phyloP scores from a whole-genome alignment of 1,140 invertebrate species.

The Tetramorium parvispinum region DNA sequence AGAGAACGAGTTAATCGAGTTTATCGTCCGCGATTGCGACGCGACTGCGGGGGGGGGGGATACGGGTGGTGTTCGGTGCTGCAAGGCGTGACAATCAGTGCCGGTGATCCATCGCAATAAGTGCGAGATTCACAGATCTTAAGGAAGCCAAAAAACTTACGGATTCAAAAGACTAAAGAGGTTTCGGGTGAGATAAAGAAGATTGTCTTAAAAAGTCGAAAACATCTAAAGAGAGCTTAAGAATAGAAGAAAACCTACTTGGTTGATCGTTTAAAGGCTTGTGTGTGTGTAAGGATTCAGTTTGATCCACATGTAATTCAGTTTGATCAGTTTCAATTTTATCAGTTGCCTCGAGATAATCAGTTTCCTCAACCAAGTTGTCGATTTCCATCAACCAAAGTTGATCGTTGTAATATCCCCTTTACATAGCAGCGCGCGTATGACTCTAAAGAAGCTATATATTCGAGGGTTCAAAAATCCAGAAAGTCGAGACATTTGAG shows the following conservation, averaged over 20 bases:
- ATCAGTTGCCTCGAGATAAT: constrained; percentile 50
- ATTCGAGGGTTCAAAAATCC: constrained; percentile 56
- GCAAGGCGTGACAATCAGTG: constrained; percentile 56
- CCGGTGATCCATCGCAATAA: constrained; percentile 47
- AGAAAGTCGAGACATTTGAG: constrained; percentile 46
- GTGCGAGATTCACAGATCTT: constrained; percentile 51
- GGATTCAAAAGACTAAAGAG: constrained; percentile 49
- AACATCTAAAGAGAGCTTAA: constrained; percentile 55
- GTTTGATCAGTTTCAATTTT: constrained; percentile 62
- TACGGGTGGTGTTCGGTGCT: constrained; percentile 47
- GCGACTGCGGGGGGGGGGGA: background rate
- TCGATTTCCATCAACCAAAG: constrained; percentile 62
- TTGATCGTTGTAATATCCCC: constrained; percentile 60
- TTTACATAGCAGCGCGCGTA: constrained; percentile 62
- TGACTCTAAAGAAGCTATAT: constrained; percentile 60
- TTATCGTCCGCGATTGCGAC: no score
- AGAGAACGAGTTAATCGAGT: background rate
- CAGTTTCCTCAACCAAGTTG: constrained; percentile 59
- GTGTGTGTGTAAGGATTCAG: constrained; percentile 61
- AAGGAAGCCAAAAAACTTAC: constrained; percentile 46
- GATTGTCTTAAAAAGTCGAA: constrained; percentile 36
- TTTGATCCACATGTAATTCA: constrained; percentile 61
- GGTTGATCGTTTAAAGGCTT: constrained; percentile 62
- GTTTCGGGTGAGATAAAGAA: constrained; percentile 24
- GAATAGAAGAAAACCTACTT: constrained; percentile 60